Evolutionary conservation across 37 sponge, comb jelly and placozoan genomes (phyloP).

Genomic region (Spongilla lacustris): DNA sequence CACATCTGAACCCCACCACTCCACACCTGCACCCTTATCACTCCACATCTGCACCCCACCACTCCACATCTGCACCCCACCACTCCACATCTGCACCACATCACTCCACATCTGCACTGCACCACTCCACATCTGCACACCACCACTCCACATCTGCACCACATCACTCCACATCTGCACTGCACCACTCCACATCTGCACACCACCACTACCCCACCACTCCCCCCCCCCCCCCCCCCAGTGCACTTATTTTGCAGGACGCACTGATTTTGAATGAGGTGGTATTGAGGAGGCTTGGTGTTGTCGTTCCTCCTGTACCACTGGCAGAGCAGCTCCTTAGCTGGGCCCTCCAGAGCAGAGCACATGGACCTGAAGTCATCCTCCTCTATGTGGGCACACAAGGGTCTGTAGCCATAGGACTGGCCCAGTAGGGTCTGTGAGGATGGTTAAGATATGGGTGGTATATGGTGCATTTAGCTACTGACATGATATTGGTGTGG

Average conservation of each 20-base stretch:
- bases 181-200: too few relatives aligned
- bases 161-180: not conserved
- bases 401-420: constrained; percentile 65
- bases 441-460: not conserved
- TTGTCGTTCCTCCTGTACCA: constrained; percentile 79
- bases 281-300: constrained; percentile 55
- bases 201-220: too few relatives aligned
- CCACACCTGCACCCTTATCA: too few relatives aligned
- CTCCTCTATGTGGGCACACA: constrained; percentile 39
- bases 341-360: constrained; percentile 50
- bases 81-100: too few relatives aligned
- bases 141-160: too few relatives aligned
- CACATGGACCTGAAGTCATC: constrained; percentile 57
- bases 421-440: constrained; percentile 77
- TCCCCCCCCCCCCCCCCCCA: too few relatives aligned
- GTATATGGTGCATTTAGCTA: too few relatives aligned
- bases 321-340: constrained; percentile 34
- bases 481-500: not conserved
- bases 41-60: too few relatives aligned
- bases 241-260: not conserved
- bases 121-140: too few relatives aligned
- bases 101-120: too few relatives aligned
- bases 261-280: constrained; percentile 13
- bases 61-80: too few relatives aligned
- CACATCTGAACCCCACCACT: not conserved